Conservation (phyloP, 2,113 vertebrate genomes). For the Tachuris rubrigastra region DNA sequence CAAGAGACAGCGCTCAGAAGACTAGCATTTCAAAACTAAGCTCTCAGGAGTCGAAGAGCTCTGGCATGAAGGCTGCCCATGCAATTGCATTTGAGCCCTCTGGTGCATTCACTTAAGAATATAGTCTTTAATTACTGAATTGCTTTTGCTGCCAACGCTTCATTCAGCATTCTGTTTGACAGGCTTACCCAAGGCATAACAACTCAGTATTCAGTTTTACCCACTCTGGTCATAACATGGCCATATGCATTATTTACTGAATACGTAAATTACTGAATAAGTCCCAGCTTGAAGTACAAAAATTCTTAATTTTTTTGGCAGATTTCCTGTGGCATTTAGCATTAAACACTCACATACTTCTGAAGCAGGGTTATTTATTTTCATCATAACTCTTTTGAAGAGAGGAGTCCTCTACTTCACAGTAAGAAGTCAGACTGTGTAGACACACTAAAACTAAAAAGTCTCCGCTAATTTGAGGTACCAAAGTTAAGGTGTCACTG, state of each 20-base stretch:
- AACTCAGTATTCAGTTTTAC: background rate
- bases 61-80: background rate
- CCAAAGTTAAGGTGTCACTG: background rate
- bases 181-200: background rate
- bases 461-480: background rate
- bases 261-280: no score
- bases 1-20: background rate
- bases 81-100: background rate
- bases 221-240: fast-evolving
- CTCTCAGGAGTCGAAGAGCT: background rate
- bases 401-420: background rate
- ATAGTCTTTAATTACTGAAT: slow-evolving; percentile 18
- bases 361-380: background rate
- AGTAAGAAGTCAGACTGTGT: background rate
- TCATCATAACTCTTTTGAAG: background rate
- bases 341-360: background rate
- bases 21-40: background rate
- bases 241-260: background rate
- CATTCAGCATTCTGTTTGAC: background rate
- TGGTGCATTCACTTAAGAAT: background rate
- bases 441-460: background rate
- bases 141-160: background rate
- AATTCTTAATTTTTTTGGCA: background rate
- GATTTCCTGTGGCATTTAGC: background rate
- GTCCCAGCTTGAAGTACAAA: background rate